These are phyloP conservation scores for Arbacia lixula DNA, from an alignment of 53 echinoderm and acorn worm species.

Conservation along the genomic window DNA sequence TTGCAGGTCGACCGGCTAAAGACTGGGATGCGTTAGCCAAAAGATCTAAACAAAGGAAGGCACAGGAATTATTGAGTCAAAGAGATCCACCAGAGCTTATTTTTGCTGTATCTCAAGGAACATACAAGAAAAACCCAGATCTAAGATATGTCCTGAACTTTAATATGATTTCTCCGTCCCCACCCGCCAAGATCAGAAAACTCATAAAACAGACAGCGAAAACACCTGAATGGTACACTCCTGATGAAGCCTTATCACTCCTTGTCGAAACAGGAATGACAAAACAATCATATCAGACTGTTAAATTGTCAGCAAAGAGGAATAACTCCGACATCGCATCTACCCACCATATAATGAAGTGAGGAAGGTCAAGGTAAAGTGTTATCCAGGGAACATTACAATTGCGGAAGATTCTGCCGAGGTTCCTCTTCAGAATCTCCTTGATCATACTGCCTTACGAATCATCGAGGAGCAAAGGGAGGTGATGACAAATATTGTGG, in stretches of 20 bases:
- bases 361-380: conserved; percentile 50
- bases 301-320: conserved; percentile 55
- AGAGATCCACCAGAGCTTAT: conserved; percentile 46
- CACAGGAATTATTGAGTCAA: conserved; percentile 40
- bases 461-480: conserved; percentile 56
- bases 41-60: conserved; percentile 49
- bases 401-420: conserved; percentile 51
- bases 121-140: conserved; percentile 37
- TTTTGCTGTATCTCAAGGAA: background rate
- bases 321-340: too few species aligned
- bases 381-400: conserved; percentile 50
- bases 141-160: conserved; percentile 68
- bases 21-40: conserved; percentile 49
- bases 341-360: conserved; percentile 68
- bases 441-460: conserved; percentile 63
- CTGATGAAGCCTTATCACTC: conserved; percentile 57
- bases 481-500: conserved; percentile 13
- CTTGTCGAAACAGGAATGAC: conserved; percentile 57
- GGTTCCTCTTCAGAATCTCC: conserved; percentile 61
- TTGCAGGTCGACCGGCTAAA: conserved; percentile 49
- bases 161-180: conserved; percentile 44
- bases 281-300: conserved; percentile 63
- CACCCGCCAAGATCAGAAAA: conserved; percentile 62
- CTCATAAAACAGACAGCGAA: conserved; percentile 29
- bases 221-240: conserved; percentile 30